Conservation (phyloP, 2,888 invertebrate genomes). For the Morinoia aosen region DNA sequence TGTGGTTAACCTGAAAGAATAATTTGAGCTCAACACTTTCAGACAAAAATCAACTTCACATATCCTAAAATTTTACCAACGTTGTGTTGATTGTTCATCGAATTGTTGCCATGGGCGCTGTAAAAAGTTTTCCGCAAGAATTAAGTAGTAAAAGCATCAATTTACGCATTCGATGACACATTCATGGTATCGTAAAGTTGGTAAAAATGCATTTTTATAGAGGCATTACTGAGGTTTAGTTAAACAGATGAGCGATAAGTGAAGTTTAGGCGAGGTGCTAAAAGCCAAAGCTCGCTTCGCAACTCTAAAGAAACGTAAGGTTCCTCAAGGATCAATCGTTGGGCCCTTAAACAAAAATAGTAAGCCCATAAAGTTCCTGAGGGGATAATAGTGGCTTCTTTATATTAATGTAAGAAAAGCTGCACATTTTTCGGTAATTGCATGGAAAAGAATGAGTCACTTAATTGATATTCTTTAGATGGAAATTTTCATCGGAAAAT, state of each 20-base stretch:
- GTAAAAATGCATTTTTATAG: not conserved
- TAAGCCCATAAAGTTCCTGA: not conserved
- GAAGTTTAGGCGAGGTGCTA: not conserved
- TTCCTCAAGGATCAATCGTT: not conserved
- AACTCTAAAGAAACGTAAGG: not conserved
- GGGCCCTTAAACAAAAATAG: not conserved
- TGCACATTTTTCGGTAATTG: not conserved
- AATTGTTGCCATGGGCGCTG: not conserved
- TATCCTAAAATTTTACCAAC: not conserved
- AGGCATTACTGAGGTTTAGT: slow-evolving; percentile 4
- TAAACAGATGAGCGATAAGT: slow-evolving; percentile 15
- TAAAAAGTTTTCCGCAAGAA: not conserved
- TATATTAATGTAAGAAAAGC: not conserved
- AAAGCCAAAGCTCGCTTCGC: not conserved
- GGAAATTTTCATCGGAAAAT: not conserved
- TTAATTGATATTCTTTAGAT: not conserved
- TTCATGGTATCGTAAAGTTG: not conserved
- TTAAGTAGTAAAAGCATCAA: not conserved
- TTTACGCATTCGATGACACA: not conserved
- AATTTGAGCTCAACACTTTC: not conserved
- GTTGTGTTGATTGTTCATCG: not conserved
- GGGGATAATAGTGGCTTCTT: not conserved
- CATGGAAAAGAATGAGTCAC: not conserved
- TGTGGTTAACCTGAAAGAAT: not conserved
- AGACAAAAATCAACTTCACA: not conserved